These are phyloP conservation scores for Heliothis peltigera DNA, from an alignment of 2,888 invertebrate species.

Conservation along the genomic window DNA sequence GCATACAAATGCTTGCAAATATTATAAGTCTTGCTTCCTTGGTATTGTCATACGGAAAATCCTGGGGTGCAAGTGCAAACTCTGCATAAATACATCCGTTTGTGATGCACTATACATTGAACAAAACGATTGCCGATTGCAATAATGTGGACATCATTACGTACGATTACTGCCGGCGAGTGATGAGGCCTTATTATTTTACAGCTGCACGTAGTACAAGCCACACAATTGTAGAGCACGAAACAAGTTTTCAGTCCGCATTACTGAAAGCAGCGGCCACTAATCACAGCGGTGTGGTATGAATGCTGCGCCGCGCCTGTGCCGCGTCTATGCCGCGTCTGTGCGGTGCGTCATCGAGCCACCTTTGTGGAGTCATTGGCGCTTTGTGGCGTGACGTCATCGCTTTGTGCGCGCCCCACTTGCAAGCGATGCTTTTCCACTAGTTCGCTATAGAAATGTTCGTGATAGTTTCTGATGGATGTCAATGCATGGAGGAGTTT, in stretches of 20 bases:
- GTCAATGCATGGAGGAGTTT: slow-evolving; percentile 53
- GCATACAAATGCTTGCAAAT: slow-evolving; percentile 42
- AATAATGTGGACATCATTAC: background rate
- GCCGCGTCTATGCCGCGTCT: slow-evolving; percentile 10
- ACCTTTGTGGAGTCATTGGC: slow-evolving; percentile 62
- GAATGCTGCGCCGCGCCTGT: slow-evolving; percentile 6
- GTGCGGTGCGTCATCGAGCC: slow-evolving; percentile 45
- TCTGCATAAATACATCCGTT: too few relatives aligned
- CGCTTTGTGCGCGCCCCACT: slow-evolving; percentile 58
- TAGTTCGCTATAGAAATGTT: slow-evolving; percentile 55
- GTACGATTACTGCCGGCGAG: background rate
- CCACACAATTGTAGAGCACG: slow-evolving; percentile 28
- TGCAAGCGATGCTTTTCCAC: slow-evolving; percentile 50
- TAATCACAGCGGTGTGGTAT: slow-evolving; percentile 46
- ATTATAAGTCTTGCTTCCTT: slow-evolving; percentile 16
- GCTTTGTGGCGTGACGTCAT: slow-evolving; percentile 59
- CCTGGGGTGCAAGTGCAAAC: background rate
- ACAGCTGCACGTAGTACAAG: background rate
- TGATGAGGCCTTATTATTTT: background rate
- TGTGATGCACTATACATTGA: too few relatives aligned
- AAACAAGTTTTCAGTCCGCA: slow-evolving; percentile 45
- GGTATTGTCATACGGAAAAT: slow-evolving; percentile 9
- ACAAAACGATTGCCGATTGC: too few relatives aligned
- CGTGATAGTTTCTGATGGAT: slow-evolving; percentile 58
- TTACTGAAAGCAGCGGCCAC: slow-evolving; percentile 53